These are phyloP conservation scores for Pyrgus malvae DNA, from an alignment of 2,888 invertebrate species.

Conservation along the genomic window DNA sequence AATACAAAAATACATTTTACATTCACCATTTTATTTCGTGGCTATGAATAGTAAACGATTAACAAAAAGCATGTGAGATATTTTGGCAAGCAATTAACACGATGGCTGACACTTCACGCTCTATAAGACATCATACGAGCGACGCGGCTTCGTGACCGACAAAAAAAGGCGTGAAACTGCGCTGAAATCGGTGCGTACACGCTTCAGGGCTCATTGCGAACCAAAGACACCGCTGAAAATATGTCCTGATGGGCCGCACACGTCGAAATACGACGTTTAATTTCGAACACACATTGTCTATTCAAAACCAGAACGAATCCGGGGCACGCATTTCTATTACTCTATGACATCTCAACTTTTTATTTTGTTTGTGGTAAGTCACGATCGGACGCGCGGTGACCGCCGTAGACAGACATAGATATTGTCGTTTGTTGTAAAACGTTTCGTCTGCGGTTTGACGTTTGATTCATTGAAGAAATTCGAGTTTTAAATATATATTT, in stretches of 20 bases:
- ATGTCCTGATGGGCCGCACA: slow-evolving; percentile 72
- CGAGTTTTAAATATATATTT: background rate
- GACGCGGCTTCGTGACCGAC: slow-evolving; percentile 38
- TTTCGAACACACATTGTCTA: slow-evolving; percentile 17
- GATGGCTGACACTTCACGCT: slow-evolving; percentile 68
- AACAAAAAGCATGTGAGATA: slow-evolving; percentile 37
- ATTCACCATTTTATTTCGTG: too few species aligned
- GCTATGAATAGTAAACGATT: background rate
- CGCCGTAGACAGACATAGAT: background rate
- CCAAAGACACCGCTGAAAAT: slow-evolving; percentile 72
- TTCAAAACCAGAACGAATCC: slow-evolving; percentile 25
- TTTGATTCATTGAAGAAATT: too few species aligned
- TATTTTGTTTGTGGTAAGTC: slow-evolving; percentile 16
- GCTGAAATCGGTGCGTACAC: slow-evolving; percentile 66
- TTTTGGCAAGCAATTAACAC: slow-evolving; percentile 60
- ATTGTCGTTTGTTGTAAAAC: slow-evolving; percentile 4
- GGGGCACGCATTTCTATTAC: slow-evolving; percentile 24
- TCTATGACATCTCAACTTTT: slow-evolving; percentile 20
- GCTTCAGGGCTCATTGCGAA: slow-evolving; percentile 72
- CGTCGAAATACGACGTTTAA: slow-evolving; percentile 42
- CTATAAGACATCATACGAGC: slow-evolving; percentile 59
- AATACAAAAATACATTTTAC: too few species aligned
- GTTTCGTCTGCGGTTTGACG: background rate
- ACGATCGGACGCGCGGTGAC: slow-evolving; percentile 11
- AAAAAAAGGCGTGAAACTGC: slow-evolving; percentile 74